Percentiles rank a stretch among this genome's conserved stretches.
These are phyloP conservation scores for Globia sparganii DNA, from an alignment of 2,888 invertebrate species.

Conservation along the genomic window DNA sequence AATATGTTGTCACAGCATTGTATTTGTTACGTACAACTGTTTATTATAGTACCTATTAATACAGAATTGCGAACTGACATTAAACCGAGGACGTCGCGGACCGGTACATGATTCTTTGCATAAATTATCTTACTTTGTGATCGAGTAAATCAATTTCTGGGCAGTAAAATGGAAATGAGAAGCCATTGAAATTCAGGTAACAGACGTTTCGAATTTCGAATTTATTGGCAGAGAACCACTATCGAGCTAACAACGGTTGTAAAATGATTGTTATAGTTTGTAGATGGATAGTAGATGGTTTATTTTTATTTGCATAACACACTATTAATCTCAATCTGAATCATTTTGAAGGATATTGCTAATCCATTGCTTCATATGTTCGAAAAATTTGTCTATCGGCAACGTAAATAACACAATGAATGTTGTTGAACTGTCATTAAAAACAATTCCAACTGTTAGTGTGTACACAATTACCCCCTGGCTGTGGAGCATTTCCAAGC, in stretches of 20 bases:
- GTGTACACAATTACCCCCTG: neutral
- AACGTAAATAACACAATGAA: no score
- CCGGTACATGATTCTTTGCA: slow-evolving; percentile 87
- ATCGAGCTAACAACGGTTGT: slow-evolving; percentile 38
- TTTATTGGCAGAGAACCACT: slow-evolving; percentile 53
- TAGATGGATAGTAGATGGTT: neutral
- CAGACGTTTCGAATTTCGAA: slow-evolving; percentile 54
- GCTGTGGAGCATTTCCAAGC: neutral
- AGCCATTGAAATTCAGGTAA: slow-evolving; percentile 68
- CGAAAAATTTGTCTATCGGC: no score
- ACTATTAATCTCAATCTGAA: no score
- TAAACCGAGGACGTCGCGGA: slow-evolving; percentile 81
- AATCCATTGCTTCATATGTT: no score
- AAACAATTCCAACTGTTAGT: no score
- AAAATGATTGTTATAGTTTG: slow-evolving; percentile 29
- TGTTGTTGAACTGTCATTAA: no score
- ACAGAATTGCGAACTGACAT: slow-evolving; percentile 77
- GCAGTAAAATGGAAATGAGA: slow-evolving; percentile 68
- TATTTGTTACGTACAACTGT: slow-evolving; percentile 75
- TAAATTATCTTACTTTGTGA: slow-evolving; percentile 82
- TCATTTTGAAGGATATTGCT: no score
- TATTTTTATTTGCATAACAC: neutral
- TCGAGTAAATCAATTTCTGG: slow-evolving; percentile 75
- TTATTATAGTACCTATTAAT: slow-evolving; percentile 74
- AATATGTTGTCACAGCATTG: slow-evolving; percentile 71